Evolutionary conservation across 2,888 invertebrate species (phyloP).

Genomic region (Platycheirus albimanus): DNA sequence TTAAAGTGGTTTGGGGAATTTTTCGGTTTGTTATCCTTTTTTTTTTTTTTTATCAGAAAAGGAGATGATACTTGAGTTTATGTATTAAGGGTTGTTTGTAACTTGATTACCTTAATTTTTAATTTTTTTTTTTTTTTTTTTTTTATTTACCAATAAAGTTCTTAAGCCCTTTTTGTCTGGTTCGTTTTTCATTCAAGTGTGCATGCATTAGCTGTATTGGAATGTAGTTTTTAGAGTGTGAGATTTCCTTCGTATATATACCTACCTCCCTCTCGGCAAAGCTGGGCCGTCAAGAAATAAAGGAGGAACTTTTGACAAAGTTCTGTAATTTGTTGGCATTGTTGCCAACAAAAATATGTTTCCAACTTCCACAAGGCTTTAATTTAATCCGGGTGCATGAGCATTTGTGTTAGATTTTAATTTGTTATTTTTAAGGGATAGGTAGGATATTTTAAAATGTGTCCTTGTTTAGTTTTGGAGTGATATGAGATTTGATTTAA

Average conservation of each 20-base stretch:
- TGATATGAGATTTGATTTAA: background rate
- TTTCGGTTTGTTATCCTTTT: conserved; percentile 22
- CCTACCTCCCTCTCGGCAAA: background rate
- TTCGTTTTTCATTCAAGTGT: conserved; percentile 4
- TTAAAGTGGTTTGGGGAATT: conserved; percentile 53
- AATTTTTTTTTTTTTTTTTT: no score
- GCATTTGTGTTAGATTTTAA: conserved; percentile 56
- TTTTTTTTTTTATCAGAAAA: conserved; percentile 11
- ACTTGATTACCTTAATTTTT: conserved; percentile 58
- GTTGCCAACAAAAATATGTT: conserved; percentile 63
- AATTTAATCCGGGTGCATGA: conserved; percentile 57
- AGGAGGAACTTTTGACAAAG: conserved; percentile 38
- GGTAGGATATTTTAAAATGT: background rate
- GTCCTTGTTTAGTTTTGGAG: background rate
- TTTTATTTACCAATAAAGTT: conserved; percentile 31
- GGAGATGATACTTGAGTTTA: conserved; percentile 15
- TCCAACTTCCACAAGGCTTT: conserved; percentile 17
- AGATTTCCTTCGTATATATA: background rate
- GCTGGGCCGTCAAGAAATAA: background rate
- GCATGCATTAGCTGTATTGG: conserved; percentile 65
- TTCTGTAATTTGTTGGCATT: conserved; percentile 62
- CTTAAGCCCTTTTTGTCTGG: conserved; percentile 8
- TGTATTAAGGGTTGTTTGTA: conserved; percentile 25
- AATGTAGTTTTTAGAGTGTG: conserved; percentile 38
- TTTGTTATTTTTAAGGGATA: conserved; percentile 15